Base-by-base conservation (phyloP, 2,888 invertebrate genomes). In the Tipula confusa region DNA sequence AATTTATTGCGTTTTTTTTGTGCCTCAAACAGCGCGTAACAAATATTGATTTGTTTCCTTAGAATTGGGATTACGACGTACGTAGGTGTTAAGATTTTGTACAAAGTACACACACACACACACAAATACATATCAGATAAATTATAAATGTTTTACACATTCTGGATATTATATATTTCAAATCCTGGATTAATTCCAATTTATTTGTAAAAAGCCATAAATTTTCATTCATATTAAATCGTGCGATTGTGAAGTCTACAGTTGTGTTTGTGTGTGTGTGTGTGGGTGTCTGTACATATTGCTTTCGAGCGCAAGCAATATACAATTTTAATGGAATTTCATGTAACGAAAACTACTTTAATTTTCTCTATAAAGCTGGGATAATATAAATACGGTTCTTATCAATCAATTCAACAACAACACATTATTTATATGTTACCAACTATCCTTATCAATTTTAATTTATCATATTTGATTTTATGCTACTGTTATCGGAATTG, bases 301-400 rank as follows among this genome's bases (percentile, higher is more conserved):
- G 64, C n/a, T 64, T 33, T 64, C 64, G 9, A 24, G 64, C n/a
- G n/a, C 24, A 64, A 64, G 64, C 9, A 64, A 24, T 24, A 64
- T 64, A 64, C 64, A 64, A 64, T 64, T 64, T 64, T 64, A 64
- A 64, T 64, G 64, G 24, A 64, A 64, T 64, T 64, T 64, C n/a
- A n/a, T 64, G 64, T 15, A 43, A 15, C 43, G 43, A 4, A 43
- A 43, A 43, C 15, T 36, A 36, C 36, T 36, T 36, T 11, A 36
- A 36, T 43, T 64, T 64, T 64, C 24, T 64, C 18, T n/a, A n/a
- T n/a, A n/a, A n/a, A n/a, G n/a, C n/a, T n/a, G n/a, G n/a, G n/a
- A n/a, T n/a, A n/a, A n/a, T n/a, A n/a, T n/a, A n/a, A n/a, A n/a
- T n/a, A n/a, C n/a, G 5, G 9, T 64, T 64, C 24, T 64, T 64